These are phyloP conservation scores for Oophaga sylvatica DNA, from an alignment of 2,797 vertebrate genomes.

Conservation along the genomic window DNA sequence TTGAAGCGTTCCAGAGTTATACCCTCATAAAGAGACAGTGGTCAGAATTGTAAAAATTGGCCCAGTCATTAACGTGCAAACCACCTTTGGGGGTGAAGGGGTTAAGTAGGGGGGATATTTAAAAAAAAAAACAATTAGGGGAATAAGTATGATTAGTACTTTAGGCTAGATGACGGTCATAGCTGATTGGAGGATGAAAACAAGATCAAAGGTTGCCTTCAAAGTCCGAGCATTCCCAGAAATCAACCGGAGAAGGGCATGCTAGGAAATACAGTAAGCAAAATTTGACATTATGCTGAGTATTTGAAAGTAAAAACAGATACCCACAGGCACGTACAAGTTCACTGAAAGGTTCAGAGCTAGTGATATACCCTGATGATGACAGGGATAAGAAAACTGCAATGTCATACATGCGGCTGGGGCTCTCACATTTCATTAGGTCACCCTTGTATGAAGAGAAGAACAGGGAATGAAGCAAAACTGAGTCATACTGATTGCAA, in stretches of 20 bases:
- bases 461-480: constrained; percentile 8
- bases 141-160: too few relatives aligned
- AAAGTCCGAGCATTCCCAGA: too few relatives aligned
- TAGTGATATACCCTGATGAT: not conserved
- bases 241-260: not conserved
- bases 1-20: too few relatives aligned
- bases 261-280: not conserved
- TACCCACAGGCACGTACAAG: not conserved
- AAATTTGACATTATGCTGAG: not conserved
- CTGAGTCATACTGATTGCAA: constrained; percentile 38
- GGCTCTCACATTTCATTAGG: not conserved
- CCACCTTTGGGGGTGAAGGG: too few relatives aligned
- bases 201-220: too few relatives aligned
- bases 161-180: too few relatives aligned
- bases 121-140: too few relatives aligned
- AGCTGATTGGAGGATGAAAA: too few relatives aligned
- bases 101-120: too few relatives aligned
- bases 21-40: too few relatives aligned
- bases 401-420: not conserved
- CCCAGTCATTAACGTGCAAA: too few relatives aligned
- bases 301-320: not conserved
- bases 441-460: not conserved
- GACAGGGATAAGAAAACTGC: not conserved
- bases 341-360: not conserved
- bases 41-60: too few relatives aligned